These are phyloP conservation scores for Holothuria glaberrima DNA, from an alignment of 35 echinoderm and acorn worm species.

Conservation along the genomic window DNA sequence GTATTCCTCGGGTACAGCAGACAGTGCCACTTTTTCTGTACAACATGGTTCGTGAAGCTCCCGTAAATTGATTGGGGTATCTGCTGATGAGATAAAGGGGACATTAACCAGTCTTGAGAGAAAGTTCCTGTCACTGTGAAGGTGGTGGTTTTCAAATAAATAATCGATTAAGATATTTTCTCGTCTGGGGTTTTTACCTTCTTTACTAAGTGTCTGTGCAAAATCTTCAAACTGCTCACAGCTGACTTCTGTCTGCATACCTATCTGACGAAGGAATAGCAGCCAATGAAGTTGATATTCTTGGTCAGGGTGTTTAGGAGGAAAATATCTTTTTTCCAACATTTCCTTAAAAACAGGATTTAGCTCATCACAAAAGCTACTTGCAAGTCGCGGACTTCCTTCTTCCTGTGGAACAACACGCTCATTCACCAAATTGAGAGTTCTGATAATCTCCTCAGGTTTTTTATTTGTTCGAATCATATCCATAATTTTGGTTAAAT, in stretches of 20 bases:
- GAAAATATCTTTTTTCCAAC: constrained; percentile 11
- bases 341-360: constrained; percentile 38
- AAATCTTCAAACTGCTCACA: constrained; percentile 1
- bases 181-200: neutral
- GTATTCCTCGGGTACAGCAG: neutral
- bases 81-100: constrained; percentile 18
- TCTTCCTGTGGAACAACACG: neutral
- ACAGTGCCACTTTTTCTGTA: neutral
- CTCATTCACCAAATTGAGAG: neutral
- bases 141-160: constrained; percentile 7
- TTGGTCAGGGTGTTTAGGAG: neutral
- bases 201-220: neutral
- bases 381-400: neutral
- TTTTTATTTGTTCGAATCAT: neutral
- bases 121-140: neutral
- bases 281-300: neutral
- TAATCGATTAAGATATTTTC: constrained; percentile 13
- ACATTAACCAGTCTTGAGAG: neutral
- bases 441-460: neutral
- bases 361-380: neutral
- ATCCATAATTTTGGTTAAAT: constrained; percentile 9
- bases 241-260: constrained; percentile 7
- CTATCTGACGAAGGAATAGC: neutral
- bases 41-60: neutral
- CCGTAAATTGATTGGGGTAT: neutral